Evolutionary conservation across 2,888 invertebrate species (phyloP).

Genomic region (Limnephilus lunatus): DNA sequence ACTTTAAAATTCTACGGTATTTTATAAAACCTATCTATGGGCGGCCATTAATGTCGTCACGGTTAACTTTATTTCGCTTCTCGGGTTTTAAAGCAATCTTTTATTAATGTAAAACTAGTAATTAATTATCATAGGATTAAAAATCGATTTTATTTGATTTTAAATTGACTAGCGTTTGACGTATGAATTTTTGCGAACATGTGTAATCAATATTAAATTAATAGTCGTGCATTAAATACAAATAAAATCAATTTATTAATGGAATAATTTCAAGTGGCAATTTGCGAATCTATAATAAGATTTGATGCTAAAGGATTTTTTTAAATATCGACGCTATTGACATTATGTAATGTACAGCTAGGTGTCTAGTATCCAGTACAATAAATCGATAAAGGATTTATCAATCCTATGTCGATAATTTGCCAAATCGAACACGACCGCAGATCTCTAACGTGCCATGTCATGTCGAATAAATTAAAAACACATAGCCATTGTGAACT

Average conservation of each 20-base stretch:
- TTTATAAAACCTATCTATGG: not conserved
- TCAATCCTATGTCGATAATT: no score
- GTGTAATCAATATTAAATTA: not conserved
- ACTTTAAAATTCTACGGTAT: slow-evolving; percentile 3
- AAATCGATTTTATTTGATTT: not conserved
- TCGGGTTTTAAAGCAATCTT: not conserved
- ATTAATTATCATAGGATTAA: not conserved
- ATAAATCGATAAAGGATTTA: no score
- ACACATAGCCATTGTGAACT: no score
- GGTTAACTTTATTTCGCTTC: not conserved
- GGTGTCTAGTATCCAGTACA: no score
- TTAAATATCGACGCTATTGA: no score
- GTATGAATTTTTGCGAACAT: not conserved
- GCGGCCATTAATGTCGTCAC: not conserved
- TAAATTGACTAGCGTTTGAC: not conserved
- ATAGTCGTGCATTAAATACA: no score
- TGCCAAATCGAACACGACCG: no score
- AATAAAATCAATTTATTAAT: not conserved
- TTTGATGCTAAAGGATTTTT: no score
- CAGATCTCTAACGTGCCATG: no score
- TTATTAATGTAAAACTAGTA: not conserved
- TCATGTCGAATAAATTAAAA: no score
- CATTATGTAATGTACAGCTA: no score
- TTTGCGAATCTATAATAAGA: no score
- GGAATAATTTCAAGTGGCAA: not conserved